phyloP scores from a whole-genome alignment of 2,113 vertebrate species.

The Leuciscus idus region DNA sequence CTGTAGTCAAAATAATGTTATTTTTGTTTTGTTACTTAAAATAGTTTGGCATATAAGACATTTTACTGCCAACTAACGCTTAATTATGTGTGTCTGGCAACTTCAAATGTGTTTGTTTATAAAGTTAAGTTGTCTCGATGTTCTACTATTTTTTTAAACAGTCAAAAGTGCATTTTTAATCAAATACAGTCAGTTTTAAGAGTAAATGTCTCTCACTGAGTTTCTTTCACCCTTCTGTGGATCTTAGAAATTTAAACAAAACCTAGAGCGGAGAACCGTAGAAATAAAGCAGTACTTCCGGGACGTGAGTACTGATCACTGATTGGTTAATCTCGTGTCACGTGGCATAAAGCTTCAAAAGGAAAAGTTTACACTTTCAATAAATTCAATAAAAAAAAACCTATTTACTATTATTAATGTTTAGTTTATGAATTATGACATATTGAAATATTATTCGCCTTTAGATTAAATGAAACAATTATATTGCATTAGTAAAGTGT shows the following conservation, averaged over 20 bases:
- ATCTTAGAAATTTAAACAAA: not conserved
- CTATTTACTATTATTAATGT: not conserved
- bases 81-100: not conserved
- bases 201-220: conserved; percentile 17
- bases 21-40: not conserved
- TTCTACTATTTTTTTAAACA: not conserved
- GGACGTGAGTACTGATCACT: not conserved
- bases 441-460: too few relatives aligned
- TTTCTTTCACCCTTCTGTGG: conserved; percentile 21
- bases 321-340: not conserved
- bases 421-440: not conserved
- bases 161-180: not conserved
- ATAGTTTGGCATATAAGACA: not conserved
- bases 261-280: not conserved
- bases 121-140: not conserved
- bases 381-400: not conserved
- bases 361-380: not conserved
- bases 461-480: not conserved
- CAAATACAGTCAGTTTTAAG: not conserved
- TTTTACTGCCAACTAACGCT: not conserved
- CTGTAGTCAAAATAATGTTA: not conserved
- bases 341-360: not conserved
- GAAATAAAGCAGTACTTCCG: not conserved
- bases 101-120: not conserved
- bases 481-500: too few relatives aligned